Percentiles rank a stretch among this genome's conserved stretches.
phyloP scores from a whole-genome alignment of 2,797 vertebrate genomes.

The Hydrophis major region DNA sequence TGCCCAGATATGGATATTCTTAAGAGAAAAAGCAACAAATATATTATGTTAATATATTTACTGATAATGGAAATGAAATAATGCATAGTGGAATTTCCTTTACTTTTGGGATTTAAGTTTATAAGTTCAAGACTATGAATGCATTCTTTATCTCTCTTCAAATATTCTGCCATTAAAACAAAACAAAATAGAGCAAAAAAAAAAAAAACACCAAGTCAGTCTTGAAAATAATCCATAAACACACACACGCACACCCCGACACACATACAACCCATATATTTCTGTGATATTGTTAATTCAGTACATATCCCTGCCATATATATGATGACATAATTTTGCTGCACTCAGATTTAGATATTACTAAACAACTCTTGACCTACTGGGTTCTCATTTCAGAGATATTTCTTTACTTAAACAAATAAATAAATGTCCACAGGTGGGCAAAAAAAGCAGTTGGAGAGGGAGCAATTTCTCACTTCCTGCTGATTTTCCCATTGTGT shows the following conservation, averaged over 20 bases:
- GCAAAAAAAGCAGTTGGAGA: too few species aligned
- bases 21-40: conserved; percentile 36
- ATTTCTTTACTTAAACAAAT: too few species aligned
- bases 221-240: not conserved
- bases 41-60: conserved; percentile 41
- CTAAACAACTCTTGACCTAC: too few species aligned
- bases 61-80: conserved; percentile 37
- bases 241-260: not conserved
- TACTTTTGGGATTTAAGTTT: not conserved
- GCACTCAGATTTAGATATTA: not conserved
- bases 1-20: conserved; percentile 37
- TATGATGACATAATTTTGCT: not conserved
- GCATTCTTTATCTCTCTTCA: not conserved
- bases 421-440: too few species aligned
- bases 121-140: not conserved
- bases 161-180: not conserved
- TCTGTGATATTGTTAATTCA: not conserved
- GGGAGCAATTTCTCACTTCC: too few species aligned
- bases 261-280: not conserved
- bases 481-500: too few species aligned
- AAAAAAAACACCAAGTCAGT: not conserved
- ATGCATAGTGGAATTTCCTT: conserved; percentile 28
- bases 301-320: not conserved
- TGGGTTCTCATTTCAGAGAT: too few species aligned
- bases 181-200: not conserved